phyloP scores from a whole-genome alignment of 2,888 invertebrate species.

The Pyrocoelia pectoralis region DNA sequence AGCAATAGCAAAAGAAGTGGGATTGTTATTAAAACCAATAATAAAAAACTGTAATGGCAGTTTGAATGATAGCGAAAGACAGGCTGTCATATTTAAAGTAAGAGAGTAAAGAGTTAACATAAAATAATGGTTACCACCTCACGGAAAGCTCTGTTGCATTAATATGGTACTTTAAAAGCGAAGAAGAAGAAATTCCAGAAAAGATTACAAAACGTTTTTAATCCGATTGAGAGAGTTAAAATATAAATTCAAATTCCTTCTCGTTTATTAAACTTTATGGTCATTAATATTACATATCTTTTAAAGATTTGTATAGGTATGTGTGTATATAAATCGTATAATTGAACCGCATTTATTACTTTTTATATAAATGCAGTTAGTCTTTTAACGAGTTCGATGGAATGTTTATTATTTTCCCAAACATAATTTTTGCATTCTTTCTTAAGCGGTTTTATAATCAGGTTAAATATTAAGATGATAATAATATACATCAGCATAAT shows the following conservation, averaged over 20 bases:
- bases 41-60: no score
- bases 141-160: no score
- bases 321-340: not conserved
- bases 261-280: not conserved
- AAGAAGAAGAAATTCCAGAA: not conserved
- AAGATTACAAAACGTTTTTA: not conserved
- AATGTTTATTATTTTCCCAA: not conserved
- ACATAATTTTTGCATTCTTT: constrained; percentile 21
- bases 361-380: not conserved
- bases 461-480: constrained; percentile 31
- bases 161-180: no score
- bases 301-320: constrained; percentile 1
- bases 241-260: not conserved
- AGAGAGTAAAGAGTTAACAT: no score
- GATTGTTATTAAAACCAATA: no score
- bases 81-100: no score
- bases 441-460: constrained; percentile 27
- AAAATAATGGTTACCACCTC: no score
- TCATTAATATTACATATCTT: constrained; percentile 7
- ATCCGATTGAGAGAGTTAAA: not conserved
- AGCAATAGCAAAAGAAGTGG: no score
- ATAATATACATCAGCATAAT: constrained; percentile 15
- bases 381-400: not conserved
- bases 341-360: constrained; percentile 1
- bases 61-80: no score